Percentiles rank a stretch among this genome's conserved stretches.
phyloP scores from a whole-genome alignment of 2,888 invertebrate genomes.

The Teleiodes luculella region DNA sequence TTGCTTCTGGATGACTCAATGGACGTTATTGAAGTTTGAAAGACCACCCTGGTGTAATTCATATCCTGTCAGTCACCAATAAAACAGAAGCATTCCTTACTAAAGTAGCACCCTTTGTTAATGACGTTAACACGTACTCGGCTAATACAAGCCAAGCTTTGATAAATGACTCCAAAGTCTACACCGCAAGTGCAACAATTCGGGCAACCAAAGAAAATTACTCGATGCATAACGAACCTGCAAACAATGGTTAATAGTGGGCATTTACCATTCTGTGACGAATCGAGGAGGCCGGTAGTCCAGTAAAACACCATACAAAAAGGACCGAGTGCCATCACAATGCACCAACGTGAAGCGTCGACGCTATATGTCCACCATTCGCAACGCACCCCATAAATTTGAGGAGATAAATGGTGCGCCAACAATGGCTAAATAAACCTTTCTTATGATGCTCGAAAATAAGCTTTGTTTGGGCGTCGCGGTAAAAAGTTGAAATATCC shows the following conservation, averaged over 20 bases:
- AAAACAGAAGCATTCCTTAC: slow-evolving; percentile 42
- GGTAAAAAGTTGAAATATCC: slow-evolving; percentile 69
- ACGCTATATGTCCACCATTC: slow-evolving; percentile 66
- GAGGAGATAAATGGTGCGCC: slow-evolving; percentile 72
- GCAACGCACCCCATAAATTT: slow-evolving; percentile 71
- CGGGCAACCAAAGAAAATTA: slow-evolving; percentile 62
- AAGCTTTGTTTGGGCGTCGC: slow-evolving; percentile 55
- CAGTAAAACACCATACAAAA: slow-evolving; percentile 23
- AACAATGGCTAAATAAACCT: slow-evolving; percentile 75
- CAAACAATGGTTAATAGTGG: slow-evolving; percentile 60
- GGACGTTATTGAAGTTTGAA: slow-evolving; percentile 25
- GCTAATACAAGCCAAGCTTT: slow-evolving; percentile 34
- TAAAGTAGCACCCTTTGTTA: slow-evolving; percentile 57
- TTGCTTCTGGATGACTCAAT: slow-evolving; percentile 28
- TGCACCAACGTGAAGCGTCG: slow-evolving; percentile 40
- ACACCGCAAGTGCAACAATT: slow-evolving; percentile 55
- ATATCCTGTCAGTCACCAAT: slow-evolving; percentile 1
- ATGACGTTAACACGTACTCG: slow-evolving; percentile 56
- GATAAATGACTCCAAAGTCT: slow-evolving; percentile 59
- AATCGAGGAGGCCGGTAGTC: slow-evolving; percentile 50
- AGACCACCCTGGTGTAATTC: slow-evolving; percentile 20
- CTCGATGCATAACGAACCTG: slow-evolving; percentile 55
- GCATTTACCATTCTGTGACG: slow-evolving; percentile 54
- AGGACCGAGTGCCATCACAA: slow-evolving; percentile 35
- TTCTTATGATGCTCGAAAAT: slow-evolving; percentile 69